These are phyloP conservation scores for Malaclemys terrapin DNA, from an alignment of 2,113 vertebrate species.

Conservation along the genomic window DNA sequence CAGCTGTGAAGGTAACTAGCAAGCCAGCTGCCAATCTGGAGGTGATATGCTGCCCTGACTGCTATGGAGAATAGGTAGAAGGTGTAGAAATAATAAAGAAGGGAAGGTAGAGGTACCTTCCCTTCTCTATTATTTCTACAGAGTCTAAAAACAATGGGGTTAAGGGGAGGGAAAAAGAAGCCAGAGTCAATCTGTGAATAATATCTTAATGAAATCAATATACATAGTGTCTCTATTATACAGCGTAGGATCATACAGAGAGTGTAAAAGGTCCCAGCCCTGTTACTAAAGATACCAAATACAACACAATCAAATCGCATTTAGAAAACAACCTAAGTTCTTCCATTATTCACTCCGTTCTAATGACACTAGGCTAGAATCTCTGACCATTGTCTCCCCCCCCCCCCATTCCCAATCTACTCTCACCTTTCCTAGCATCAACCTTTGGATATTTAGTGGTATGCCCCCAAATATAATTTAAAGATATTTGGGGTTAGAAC, in stretches of 20 bases:
- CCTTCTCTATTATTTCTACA: neutral
- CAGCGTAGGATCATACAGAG: neutral
- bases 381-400: neutral
- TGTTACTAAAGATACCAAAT: neutral
- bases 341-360: too few relatives aligned
- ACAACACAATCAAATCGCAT: neutral
- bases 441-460: too few relatives aligned
- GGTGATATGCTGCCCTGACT: neutral
- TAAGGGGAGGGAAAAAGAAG: neutral
- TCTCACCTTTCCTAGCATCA: neutral
- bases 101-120: too few relatives aligned
- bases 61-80: neutral
- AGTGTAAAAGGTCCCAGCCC: neutral
- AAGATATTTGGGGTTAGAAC: neutral
- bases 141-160: neutral
- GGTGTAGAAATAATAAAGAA: too few relatives aligned
- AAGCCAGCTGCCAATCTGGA: neutral
- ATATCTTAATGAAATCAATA: neutral
- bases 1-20: rapidly evolving
- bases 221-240: neutral
- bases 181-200: neutral
- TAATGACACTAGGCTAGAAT: neutral
- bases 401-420: too few relatives aligned
- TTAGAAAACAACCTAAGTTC: too few relatives aligned
- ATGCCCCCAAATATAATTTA: neutral